Conservation (phyloP, 2,797 vertebrate species). For the Percopsis omiscomaycus region DNA sequence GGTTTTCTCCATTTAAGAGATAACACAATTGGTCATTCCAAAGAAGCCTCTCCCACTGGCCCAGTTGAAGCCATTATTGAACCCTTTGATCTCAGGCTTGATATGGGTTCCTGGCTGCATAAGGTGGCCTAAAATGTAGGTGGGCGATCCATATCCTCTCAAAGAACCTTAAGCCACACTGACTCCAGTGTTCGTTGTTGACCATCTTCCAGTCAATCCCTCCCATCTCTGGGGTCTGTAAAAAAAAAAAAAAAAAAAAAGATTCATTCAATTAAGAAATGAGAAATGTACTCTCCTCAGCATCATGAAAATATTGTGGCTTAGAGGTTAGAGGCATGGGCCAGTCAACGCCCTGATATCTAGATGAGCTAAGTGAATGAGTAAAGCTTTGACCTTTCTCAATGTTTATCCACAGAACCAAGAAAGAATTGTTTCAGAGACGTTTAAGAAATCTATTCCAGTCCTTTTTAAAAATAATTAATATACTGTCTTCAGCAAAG, state of each 20-base stretch:
- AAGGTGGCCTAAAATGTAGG: constrained; percentile 54
- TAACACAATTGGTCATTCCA: constrained; percentile 39
- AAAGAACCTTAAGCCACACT: constrained; percentile 46
- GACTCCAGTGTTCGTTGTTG: constrained; percentile 34
- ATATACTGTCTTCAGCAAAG: too few relatives aligned
- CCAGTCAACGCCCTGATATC: too few relatives aligned
- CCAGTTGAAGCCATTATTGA: constrained; percentile 58
- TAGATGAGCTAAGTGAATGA: too few relatives aligned
- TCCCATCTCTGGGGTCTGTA: constrained; percentile 24
- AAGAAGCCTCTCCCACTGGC: constrained; percentile 24
- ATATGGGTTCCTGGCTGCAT: constrained; percentile 48
- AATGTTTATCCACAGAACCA: too few relatives aligned
- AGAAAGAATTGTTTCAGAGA: too few relatives aligned
- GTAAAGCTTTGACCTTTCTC: too few relatives aligned
- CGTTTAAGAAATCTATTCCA: too few relatives aligned
- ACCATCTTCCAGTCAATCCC: constrained; percentile 12
- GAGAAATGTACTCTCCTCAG: too few relatives aligned
- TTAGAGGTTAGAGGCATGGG: too few relatives aligned
- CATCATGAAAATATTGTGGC: too few relatives aligned
- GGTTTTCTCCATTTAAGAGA: constrained; percentile 42
- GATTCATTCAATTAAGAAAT: too few relatives aligned
- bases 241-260: neutral
- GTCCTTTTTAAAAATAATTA: too few relatives aligned
- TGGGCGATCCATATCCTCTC: constrained; percentile 50
- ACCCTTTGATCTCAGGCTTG: constrained; percentile 51